Evolutionary conservation across 1,140 invertebrate genomes (phyloP).

Genomic region (Drusus annulatus): DNA sequence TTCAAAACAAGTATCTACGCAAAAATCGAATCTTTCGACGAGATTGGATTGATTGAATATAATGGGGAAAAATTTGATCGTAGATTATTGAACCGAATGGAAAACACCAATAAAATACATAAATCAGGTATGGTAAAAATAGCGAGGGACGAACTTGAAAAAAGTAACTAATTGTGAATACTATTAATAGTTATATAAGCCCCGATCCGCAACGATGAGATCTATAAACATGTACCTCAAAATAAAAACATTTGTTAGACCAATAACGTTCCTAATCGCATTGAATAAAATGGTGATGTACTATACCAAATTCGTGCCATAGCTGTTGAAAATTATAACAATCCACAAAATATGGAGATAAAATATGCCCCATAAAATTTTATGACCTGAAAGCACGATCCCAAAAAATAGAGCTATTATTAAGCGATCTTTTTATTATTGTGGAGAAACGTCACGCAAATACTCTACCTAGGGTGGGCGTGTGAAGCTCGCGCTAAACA

Average conservation of each 20-base stretch:
- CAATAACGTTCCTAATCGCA: not conserved
- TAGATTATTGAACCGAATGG: too few species aligned
- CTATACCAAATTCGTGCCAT: not conserved
- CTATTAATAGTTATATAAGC: too few species aligned
- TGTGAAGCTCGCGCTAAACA: not conserved
- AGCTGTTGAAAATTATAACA: slow-evolving; percentile 30
- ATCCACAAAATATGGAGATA: slow-evolving; percentile 44
- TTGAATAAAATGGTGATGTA: slow-evolving; percentile 16
- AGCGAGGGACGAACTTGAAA: too few species aligned
- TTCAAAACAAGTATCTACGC: too few species aligned
- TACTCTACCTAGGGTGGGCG: not conserved
- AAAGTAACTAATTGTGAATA: too few species aligned
- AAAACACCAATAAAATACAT: too few species aligned
- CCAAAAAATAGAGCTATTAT: slow-evolving; percentile 48
- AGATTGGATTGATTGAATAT: too few species aligned
- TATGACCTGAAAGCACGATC: slow-evolving; percentile 39
- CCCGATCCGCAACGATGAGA: too few species aligned
- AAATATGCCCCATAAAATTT: slow-evolving; percentile 43
- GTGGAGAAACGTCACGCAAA: slow-evolving; percentile 1
- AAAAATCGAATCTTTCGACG: too few species aligned
- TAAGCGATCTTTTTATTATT: slow-evolving; percentile 45
- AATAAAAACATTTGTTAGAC: not conserved
- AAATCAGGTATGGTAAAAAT: too few species aligned
- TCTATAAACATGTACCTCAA: too few species aligned
- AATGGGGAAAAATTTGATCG: too few species aligned